phyloP scores from a whole-genome alignment of 2,888 invertebrate genomes.

The Idaea dimidiata region DNA sequence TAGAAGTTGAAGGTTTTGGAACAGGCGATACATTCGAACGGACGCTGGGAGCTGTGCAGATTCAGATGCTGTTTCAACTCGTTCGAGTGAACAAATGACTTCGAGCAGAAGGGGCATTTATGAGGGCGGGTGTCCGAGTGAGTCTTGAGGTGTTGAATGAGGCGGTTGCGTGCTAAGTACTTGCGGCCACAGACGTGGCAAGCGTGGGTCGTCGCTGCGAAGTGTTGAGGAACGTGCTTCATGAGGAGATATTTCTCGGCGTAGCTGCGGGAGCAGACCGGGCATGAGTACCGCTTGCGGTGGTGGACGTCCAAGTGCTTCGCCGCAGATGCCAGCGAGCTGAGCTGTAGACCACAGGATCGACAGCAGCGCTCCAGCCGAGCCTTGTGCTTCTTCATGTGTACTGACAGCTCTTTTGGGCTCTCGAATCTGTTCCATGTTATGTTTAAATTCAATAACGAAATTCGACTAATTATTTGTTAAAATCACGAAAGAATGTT shows the following conservation, averaged over 20 bases:
- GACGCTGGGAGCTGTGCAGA: conserved; percentile 78
- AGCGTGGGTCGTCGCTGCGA: conserved; percentile 62
- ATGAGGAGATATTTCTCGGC: conserved; percentile 64
- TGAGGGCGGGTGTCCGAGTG: conserved; percentile 69
- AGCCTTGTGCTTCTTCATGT: conserved; percentile 48
- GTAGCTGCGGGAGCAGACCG: conserved; percentile 79
- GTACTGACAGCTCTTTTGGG: conserved; percentile 50
- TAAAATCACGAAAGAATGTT: too few species aligned
- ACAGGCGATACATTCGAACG: conserved; percentile 79
- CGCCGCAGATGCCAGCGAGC: conserved; percentile 47
- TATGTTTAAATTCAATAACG: too few species aligned
- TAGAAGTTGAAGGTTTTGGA: conserved; percentile 77
- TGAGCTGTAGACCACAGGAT: conserved; percentile 58
- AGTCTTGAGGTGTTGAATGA: conserved; percentile 54
- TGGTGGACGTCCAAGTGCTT: conserved; percentile 59
- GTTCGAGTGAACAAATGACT: conserved; percentile 52
- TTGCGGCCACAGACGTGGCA: conserved; percentile 67
- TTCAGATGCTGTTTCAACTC: conserved; percentile 77
- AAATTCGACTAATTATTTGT: too few species aligned
- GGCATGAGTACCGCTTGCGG: conserved; percentile 68
- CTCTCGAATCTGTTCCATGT: conserved; percentile 49
- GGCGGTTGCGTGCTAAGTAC: conserved; percentile 66
- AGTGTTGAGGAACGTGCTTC: conserved; percentile 61
- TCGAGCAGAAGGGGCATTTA: conserved; percentile 77
- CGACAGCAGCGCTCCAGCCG: conserved; percentile 50